Percentiles rank a stretch among this genome's conserved stretches.
These are phyloP conservation scores for Lepetodrilus schrolli DNA, from an alignment of 2,888 invertebrate genomes.

Conservation along the genomic window DNA sequence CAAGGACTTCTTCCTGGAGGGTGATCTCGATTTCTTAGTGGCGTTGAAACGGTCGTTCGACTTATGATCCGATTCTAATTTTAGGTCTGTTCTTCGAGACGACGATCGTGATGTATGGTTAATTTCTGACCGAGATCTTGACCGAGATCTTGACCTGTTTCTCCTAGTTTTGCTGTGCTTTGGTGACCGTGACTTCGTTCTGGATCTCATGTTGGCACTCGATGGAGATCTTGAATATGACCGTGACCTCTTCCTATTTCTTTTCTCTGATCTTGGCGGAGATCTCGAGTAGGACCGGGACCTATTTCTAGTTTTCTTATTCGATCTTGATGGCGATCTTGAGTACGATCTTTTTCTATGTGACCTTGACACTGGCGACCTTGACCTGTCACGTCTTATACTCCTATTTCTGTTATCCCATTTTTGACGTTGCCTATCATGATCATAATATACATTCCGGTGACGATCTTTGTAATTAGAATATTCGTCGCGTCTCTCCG, in stretches of 20 bases:
- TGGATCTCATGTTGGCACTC: conserved; percentile 16
- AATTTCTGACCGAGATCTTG: conserved; percentile 14
- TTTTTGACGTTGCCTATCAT: background rate
- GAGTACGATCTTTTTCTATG: conserved; percentile 29
- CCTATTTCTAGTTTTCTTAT: background rate
- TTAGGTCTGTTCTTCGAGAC: no score
- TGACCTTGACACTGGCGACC: conserved; percentile 32
- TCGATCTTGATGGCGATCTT: conserved; percentile 26
- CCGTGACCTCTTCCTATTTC: background rate
- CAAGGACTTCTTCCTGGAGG: background rate
- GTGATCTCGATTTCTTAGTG: no score
- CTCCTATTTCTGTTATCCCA: background rate
- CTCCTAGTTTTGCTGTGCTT: background rate
- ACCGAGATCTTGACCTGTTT: conserved; percentile 38
- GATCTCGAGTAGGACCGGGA: conserved; percentile 34
- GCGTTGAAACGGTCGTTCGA: no score
- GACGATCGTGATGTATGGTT: no score
- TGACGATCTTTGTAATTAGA: background rate
- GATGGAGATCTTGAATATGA: conserved; percentile 42
- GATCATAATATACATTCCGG: conserved; percentile 11
- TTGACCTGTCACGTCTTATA: conserved; percentile 20
- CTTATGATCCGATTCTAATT: no score
- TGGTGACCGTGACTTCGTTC: conserved; percentile 25
- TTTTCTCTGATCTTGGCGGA: conserved; percentile 43
- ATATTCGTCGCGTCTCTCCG: background rate